Evolutionary conservation across 2,797 vertebrate species (phyloP), one percentile per base, ranked within the genome.

Genomic region (Periophthalmus magnuspinnatus): DNA sequence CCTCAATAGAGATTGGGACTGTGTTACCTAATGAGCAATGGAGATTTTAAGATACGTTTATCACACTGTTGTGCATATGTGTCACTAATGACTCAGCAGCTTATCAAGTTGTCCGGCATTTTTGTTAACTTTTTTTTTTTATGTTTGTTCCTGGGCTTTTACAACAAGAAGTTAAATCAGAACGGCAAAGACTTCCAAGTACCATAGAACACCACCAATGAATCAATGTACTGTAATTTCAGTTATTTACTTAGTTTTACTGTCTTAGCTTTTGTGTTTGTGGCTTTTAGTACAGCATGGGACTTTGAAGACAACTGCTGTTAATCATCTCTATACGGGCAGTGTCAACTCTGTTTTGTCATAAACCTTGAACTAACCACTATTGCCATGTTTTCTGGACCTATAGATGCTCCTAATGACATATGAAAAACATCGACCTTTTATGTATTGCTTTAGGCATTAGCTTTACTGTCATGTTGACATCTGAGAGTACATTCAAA

Each of bases 401-500:
- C 58, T 38, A 60, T 21, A 21, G 33, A 47, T 63, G 45, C 61
- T 41, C 17, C 32, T n/a, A 62, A 62, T 28, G 38, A 24, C 36
- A 63, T 16, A 3, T 17, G 14, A 64, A 64, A 17, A 48, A 61
- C 59, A 38, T 9, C 1, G 33, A 41, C 33, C 5, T 61, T 61
- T 38, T 6, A 21, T 21, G 34, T n/a, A 21, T 17, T 32, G 24
- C 56, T 58, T 33, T 21, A 61, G 36, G 32, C 33, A 78, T 76
- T 72, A 75, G 57, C 60, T 60, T 28, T 58, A 14, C 56, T 16
- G 32, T 67, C 45, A 71, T 55, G 36, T 45, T 57, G 41, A 67
- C 55, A 50, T 78, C 61, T 0, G 55, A 17, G 0, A 57, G 66
- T 72, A 69, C 74, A 67, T 64, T 76, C 21, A 78, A 68, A 69